Evolutionary conservation across 2,113 vertebrate species (phyloP).

Genomic region (Protomyctophum bolini): DNA sequence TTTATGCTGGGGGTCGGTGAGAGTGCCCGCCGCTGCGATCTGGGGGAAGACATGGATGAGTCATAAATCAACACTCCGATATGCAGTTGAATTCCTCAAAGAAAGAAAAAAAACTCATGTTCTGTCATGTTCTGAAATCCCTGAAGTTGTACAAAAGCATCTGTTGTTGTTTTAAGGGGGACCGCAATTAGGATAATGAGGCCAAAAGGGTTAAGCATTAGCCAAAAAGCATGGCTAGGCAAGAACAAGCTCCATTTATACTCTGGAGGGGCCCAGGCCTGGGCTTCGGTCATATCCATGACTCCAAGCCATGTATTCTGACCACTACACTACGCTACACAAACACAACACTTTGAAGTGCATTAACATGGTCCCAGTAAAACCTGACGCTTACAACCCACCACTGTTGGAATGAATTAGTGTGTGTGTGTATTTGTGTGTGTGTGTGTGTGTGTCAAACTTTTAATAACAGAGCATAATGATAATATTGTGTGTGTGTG

Average conservation of each 20-base stretch:
- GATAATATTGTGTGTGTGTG: too few species aligned
- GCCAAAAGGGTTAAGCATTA: conserved; percentile 93
- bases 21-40: conserved; percentile 86
- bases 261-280: conserved; percentile 68
- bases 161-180: conserved; percentile 84
- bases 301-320: conserved; percentile 79
- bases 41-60: conserved; percentile 69
- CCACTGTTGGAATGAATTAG: conserved; percentile 40
- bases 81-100: conserved; percentile 49
- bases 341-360: conserved; percentile 75
- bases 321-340: conserved; percentile 79
- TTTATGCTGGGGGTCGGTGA: conserved; percentile 83
- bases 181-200: conserved; percentile 84
- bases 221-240: conserved; percentile 82
- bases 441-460: too few species aligned
- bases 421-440: conserved; percentile 29
- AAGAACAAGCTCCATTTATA: conserved; percentile 92
- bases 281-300: conserved; percentile 75
- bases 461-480: too few species aligned
- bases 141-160: conserved; percentile 78
- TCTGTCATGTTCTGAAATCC: conserved; percentile 70
- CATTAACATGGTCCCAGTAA: conserved; percentile 53
- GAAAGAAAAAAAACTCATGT: conserved; percentile 66
- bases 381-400: conserved; percentile 47
- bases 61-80: conserved; percentile 74